Conservation (phyloP, 1,140 invertebrate species). For the Sesamia nonagrioides region DNA sequence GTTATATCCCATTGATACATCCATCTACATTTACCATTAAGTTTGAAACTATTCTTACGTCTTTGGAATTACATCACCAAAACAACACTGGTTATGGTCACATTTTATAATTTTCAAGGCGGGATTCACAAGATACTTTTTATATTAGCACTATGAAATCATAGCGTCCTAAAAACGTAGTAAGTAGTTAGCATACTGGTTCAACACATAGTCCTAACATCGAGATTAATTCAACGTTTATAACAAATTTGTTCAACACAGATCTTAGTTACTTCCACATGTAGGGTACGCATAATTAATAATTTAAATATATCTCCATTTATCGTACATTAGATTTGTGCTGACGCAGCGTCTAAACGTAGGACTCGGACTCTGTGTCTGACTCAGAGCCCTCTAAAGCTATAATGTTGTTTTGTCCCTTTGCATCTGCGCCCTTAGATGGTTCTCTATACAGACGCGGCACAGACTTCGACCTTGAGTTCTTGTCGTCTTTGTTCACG, state of each 20-base stretch:
- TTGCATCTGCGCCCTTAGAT: slow-evolving; percentile 73
- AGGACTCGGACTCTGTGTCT: slow-evolving; percentile 86
- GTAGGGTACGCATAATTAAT: slow-evolving; percentile 34
- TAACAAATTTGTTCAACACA: slow-evolving; percentile 48
- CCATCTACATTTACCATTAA: slow-evolving; percentile 76
- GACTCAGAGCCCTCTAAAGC: slow-evolving; percentile 82
- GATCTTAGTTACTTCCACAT: slow-evolving; percentile 46
- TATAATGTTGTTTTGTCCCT: slow-evolving; percentile 73
- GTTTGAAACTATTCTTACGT: slow-evolving; percentile 84
- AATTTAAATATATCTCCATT: slow-evolving; percentile 48
- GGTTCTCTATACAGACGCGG: slow-evolving; percentile 78
- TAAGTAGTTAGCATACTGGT: slow-evolving; percentile 43
- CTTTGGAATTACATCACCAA: slow-evolving; percentile 87
- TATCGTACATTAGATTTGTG: slow-evolving; percentile 49
- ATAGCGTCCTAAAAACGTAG: slow-evolving; percentile 35
- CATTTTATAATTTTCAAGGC: slow-evolving; percentile 81
- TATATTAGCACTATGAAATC: slow-evolving; percentile 39
- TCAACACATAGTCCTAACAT: slow-evolving; percentile 37
- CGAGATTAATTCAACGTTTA: slow-evolving; percentile 34
- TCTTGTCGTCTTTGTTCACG: slow-evolving; percentile 81
- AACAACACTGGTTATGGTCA: slow-evolving; percentile 85
- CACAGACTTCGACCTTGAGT: slow-evolving; percentile 80
- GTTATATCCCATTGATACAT: slow-evolving; percentile 64
- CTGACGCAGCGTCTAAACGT: slow-evolving; percentile 72
- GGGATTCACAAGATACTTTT: slow-evolving; percentile 73